These are phyloP conservation scores for Propithecus deckenii DNA, from an alignment of 2,797 vertebrate genomes.

Conservation along the genomic window DNA sequence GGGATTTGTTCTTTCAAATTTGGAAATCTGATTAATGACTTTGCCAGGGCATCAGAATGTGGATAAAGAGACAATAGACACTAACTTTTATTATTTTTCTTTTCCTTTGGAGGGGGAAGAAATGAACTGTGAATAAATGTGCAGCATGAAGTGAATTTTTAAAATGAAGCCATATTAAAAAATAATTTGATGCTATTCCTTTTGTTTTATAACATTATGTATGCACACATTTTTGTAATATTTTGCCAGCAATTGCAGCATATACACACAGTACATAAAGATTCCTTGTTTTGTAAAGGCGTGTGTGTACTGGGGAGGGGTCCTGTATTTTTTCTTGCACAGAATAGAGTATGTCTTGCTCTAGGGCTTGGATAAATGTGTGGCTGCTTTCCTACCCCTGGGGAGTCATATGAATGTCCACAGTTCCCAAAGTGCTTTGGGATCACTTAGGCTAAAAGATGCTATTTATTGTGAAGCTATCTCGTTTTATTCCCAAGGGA, in stretches of 20 bases:
- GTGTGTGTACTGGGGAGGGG: background rate
- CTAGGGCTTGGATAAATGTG: background rate
- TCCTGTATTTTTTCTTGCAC: background rate
- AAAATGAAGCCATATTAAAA: background rate
- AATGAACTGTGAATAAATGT: background rate
- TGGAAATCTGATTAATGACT: background rate
- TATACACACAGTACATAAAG: background rate
- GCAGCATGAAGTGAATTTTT: background rate
- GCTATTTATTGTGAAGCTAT: conserved; percentile 67
- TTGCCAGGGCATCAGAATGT: background rate
- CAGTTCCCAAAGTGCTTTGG: conserved; percentile 47
- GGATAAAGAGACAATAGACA: background rate
- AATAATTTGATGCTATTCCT: background rate
- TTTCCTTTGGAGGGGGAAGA: background rate
- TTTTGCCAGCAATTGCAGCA: background rate
- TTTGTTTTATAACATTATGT: background rate
- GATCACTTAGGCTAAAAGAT: conserved; percentile 72
- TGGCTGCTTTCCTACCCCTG: background rate
- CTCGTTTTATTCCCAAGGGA: conserved; percentile 65
- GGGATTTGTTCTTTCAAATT: background rate
- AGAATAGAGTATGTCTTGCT: background rate
- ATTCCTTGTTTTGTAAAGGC: background rate
- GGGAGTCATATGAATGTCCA: conserved; percentile 8
- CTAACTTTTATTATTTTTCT: background rate
- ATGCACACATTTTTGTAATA: background rate